phyloP scores from a whole-genome alignment of 1,140 invertebrate genomes.

The Drosophila equinoxialis region DNA sequence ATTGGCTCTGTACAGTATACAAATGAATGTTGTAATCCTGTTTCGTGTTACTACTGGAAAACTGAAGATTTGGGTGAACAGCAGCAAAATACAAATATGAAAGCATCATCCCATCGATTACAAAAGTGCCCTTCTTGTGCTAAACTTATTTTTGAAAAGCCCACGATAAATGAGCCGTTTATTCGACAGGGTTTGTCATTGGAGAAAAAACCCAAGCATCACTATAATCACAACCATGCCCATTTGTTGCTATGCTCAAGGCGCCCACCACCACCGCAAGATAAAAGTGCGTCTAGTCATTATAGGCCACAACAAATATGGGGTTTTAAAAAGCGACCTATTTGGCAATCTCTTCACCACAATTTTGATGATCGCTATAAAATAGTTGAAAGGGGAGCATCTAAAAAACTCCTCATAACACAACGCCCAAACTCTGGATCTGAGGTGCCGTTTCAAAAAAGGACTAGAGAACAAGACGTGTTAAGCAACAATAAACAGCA shows the following conservation, averaged over 20 bases:
- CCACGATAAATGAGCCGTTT: neutral
- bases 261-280: neutral
- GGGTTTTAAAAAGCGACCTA: neutral
- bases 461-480: neutral
- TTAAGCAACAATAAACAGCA: neutral
- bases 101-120: neutral
- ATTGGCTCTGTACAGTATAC: neutral
- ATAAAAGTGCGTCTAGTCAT: neutral
- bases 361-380: neutral
- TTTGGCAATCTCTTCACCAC: neutral
- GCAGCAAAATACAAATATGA: neutral
- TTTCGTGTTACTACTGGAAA: too few relatives aligned
- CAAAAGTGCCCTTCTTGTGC: neutral
- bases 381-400: neutral
- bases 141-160: neutral
- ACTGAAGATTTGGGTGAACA: neutral
- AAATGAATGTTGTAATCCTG: slow-evolving; percentile 3
- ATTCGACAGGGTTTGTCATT: neutral
- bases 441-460: neutral
- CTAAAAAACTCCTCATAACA: neutral
- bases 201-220: neutral
- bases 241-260: neutral
- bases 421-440: neutral
- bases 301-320: neutral
- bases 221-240: slow-evolving; percentile 14